Base-by-base conservation (phyloP, 2,797 vertebrate species). In the Coregonus sp. region DNA sequence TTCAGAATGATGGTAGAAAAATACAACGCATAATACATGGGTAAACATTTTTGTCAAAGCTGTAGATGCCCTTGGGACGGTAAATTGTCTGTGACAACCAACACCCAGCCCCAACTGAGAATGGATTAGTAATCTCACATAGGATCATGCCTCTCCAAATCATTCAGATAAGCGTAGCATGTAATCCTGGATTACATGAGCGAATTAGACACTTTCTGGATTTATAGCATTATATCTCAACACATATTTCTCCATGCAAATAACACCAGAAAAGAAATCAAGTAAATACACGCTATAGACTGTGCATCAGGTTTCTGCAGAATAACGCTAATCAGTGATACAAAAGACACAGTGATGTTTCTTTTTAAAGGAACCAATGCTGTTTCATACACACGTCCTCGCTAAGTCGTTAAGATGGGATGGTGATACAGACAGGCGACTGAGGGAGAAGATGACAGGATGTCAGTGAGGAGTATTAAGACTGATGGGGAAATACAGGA, bases 131-230 rank as follows among this genome's bases (percentile, higher is more conserved):
- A 70, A 59, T 72, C 75, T 79, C 76, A 86, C 77, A 76, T 72
- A 77, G 79, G 65, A 72, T 87, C 90, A 90, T 87, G 84, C 90
- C 84, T 75, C 75, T 72, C 65, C 72, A 76, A 51, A 75, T 52
- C 75, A 80, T 75, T 74, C 68, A 37, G 7, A 56, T 56, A 29
- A 25, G 73, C 59, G 52, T 59, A 37, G 66, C 88, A 91, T 88
- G 84, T 91, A 91, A 91, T 86, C 80, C 70, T 78, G 68, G 73
- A 84, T 91, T 89, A 88, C 86, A 91, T 87, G 75, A 80, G 78
- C 56, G 80, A 71, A 25, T 73, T 78, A 67, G 72, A 68, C 16
- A 79, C 40, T 80, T 78, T 83, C 65, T 65, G 29, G 56, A 70
- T 50, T 69, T n/a, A 78, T 35, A 20, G 56, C 73, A 74, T 33